phyloP scores from a whole-genome alignment of 1,140 invertebrate species.

The Theocolax elegans region DNA sequence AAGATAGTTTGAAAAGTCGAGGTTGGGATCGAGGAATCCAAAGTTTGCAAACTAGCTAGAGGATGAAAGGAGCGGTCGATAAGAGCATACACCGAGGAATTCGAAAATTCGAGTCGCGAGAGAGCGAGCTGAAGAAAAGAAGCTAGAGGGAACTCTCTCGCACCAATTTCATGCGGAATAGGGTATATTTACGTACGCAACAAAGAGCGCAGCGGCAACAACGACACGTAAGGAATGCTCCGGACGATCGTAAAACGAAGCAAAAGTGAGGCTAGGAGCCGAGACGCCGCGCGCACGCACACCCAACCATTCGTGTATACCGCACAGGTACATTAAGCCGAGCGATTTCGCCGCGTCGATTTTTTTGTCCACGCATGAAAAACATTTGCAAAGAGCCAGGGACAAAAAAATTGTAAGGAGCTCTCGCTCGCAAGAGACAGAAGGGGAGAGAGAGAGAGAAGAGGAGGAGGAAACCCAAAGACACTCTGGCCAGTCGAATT shows the following conservation, averaged over 20 bases:
- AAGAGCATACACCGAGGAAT: conserved; percentile 6
- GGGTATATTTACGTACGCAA: conserved; percentile 41
- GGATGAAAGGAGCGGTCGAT: neutral
- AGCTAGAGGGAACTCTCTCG: neutral
- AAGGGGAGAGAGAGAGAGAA: neutral
- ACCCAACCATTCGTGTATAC: neutral
- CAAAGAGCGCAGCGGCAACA: conserved; percentile 40
- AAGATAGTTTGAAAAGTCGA: neutral
- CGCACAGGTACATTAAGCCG: conserved; percentile 13
- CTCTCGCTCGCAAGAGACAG: neutral
- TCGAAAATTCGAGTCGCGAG: conserved; percentile 25
- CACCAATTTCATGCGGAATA: conserved; percentile 40
- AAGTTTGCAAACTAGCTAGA: neutral
- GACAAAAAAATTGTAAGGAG: no score
- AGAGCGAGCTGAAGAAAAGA: neutral
- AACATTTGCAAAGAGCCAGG: no score
- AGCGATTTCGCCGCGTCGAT: conserved; percentile 9
- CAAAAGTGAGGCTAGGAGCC: conserved; percentile 1
- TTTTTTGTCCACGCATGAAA: conserved; percentile 2
- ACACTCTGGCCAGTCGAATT: conserved; percentile 16
- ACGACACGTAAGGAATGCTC: conserved; percentile 43
- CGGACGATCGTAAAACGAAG: conserved; percentile 37
- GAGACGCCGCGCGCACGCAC: conserved; percentile 15
- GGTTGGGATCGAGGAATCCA: neutral
- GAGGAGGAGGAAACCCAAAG: conserved; percentile 10